Evolutionary conservation across 2,888 invertebrate species (phyloP).

Genomic region (Empis livida): DNA sequence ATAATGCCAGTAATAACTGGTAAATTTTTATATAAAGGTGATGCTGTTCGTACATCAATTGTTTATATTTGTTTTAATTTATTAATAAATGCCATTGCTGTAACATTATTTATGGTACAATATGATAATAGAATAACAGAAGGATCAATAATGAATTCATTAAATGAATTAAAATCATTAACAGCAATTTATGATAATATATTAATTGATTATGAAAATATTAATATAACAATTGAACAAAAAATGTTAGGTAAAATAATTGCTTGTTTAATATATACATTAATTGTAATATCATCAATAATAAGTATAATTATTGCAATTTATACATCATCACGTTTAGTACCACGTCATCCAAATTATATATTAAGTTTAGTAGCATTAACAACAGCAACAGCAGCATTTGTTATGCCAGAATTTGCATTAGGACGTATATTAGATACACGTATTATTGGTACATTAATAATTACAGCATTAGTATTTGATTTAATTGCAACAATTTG

Average conservation of each 20-base stretch:
- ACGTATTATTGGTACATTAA: conserved; percentile 30
- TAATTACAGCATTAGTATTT: conserved; percentile 30
- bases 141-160: conserved; percentile 16
- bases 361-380: conserved; percentile 31
- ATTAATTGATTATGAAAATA: conserved; percentile 18
- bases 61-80: conserved; percentile 36
- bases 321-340: conserved; percentile 31
- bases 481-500: conserved; percentile 33
- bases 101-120: conserved; percentile 34
- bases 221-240: conserved; percentile 10
- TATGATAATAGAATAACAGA: conserved; percentile 22
- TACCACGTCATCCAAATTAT: conserved; percentile 33
- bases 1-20: conserved; percentile 34
- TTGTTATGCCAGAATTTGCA: conserved; percentile 29
- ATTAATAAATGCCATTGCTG: conserved; percentile 31
- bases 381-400: conserved; percentile 26
- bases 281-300: conserved; percentile 30
- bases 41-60: conserved; percentile 33
- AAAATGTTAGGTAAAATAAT: conserved; percentile 23
- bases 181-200: conserved; percentile 33
- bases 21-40: conserved; percentile 35
- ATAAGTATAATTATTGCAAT: conserved; percentile 29
- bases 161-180: conserved; percentile 30
- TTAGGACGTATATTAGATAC: conserved; percentile 30
- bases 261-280: conserved; percentile 25